Conservation (phyloP, 2,888 invertebrate genomes). For the Dryocosmus kuriphilus region DNA sequence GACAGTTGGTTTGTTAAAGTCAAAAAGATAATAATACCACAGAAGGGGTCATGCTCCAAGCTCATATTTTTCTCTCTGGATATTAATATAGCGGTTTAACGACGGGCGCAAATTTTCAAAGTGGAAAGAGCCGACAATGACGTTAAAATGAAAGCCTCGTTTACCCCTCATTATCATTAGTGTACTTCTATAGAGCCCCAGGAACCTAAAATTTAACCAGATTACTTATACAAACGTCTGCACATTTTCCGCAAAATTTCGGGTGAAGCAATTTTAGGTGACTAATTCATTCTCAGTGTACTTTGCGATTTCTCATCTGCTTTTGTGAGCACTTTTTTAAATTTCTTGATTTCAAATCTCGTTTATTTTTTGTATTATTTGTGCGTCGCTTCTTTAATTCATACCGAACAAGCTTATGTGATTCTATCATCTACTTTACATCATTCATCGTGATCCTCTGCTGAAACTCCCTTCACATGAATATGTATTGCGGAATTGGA, state of each 20-base stretch:
- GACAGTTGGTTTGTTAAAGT: not conserved
- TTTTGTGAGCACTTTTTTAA: not conserved
- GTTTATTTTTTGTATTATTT: not conserved
- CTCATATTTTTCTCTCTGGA: slow-evolving; percentile 1
- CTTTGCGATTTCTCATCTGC: not conserved
- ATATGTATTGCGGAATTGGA: slow-evolving; percentile 25
- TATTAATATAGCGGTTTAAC: not conserved
- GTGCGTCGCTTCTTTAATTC: not conserved
- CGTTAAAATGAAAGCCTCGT: slow-evolving; percentile 38
- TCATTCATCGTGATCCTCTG: not conserved
- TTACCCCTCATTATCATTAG: slow-evolving; percentile 47
- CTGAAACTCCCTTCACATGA: not conserved
- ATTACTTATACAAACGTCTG: too few species aligned
- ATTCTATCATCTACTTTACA: not conserved
- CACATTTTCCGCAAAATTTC: too few species aligned
- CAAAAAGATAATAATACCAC: not conserved
- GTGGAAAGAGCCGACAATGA: slow-evolving; percentile 7
- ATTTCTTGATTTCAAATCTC: not conserved
- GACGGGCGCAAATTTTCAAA: not conserved
- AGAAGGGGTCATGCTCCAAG: not conserved
- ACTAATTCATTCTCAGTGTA: not conserved
- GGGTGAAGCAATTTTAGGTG: not conserved
- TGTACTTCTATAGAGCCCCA: not conserved
- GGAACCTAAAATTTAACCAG: not conserved
- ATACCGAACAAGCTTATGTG: slow-evolving; percentile 8